Evolutionary conservation across 2,888 invertebrate genomes (phyloP).

Genomic region (Phrixothrix hirtus): DNA sequence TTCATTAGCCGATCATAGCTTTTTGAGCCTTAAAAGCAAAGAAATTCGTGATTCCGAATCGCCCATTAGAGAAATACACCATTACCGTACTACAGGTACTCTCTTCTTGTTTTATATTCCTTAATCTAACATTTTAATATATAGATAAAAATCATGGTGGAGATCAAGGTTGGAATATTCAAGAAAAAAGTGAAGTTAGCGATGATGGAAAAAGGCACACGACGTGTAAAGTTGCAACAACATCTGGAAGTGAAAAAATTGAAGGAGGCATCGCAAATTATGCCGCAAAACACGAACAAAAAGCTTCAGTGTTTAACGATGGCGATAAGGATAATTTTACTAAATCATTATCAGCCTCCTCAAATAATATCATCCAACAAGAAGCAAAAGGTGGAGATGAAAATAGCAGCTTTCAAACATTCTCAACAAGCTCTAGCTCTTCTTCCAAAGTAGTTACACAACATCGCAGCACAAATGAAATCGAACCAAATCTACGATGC

Average conservation of each 20-base stretch:
- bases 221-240: conserved; percentile 64
- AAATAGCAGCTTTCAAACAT: conserved; percentile 52
- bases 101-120: no score
- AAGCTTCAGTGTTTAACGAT: conserved; percentile 59
- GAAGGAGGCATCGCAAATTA: conserved; percentile 69
- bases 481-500: conserved; percentile 29
- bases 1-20: conserved; percentile 75
- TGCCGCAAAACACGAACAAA: conserved; percentile 66
- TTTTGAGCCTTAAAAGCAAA: conserved; percentile 76
- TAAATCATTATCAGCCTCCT: conserved; percentile 57
- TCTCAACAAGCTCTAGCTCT: conserved; percentile 47
- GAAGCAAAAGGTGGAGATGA: conserved; percentile 60
- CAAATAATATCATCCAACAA: conserved; percentile 58
- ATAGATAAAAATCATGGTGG: conserved; percentile 13
- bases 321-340: conserved; percentile 61
- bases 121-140: neutral
- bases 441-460: conserved; percentile 49
- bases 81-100: no score
- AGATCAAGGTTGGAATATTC: conserved; percentile 67
- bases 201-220: conserved; percentile 68
- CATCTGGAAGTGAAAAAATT: conserved; percentile 66
- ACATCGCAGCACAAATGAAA: conserved; percentile 32
- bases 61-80: conserved; percentile 64
- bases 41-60: conserved; percentile 79
- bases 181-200: conserved; percentile 64